Evolutionary conservation across 2,797 vertebrate species (phyloP), one percentile per base, ranked within the genome.

Genomic region (Crocodylus rhombifer): DNA sequence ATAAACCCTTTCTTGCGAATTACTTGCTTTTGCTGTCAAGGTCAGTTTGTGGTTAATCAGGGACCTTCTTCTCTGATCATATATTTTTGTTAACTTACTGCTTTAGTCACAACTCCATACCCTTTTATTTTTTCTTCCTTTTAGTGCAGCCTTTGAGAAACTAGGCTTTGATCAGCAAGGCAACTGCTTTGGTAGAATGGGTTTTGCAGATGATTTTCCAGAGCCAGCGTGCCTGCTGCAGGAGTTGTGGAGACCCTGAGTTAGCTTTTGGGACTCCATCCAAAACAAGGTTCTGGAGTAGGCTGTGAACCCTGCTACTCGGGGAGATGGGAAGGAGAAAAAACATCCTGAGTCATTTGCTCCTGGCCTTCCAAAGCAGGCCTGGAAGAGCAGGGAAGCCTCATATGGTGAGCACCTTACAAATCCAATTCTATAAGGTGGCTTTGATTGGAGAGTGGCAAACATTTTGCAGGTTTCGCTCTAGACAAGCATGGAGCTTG

Each of bases 11-110:
- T 17, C 88, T 58, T 2, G 20, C 21, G 3, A 73, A 30, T 0
- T 0, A 0, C 73, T 58, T 0, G 0, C 79, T 74, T 82, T 57
- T 71, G 61, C 26, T 0, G 42, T 0, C 2, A 81, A 80, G 78
- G 80, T 84, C 65, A 84, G 88, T 71, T 4, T 1, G 14, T 0
- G 1, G 25, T 1, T 4, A n/a, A 26, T 74, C 80, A 13, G 21
- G 0, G 4, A 58, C 74, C 71, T 28, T 58, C 56, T 77, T 57
- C 81, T 60, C 75, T 9, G n/a, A 10, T 26, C 0, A 1, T 6
- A 12, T 71, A 15, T 5, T 9, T 62, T 91, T 56, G 3, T 58
- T 20, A 71, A 25, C 42, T 71, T 42, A 42, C 25, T 25, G 69
- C 69, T 36, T 71, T 71, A 25, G 69, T 71, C 36, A 42, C 21